phyloP scores from a whole-genome alignment of 2,888 invertebrate genomes.

The Drosophila kambysellisi region DNA sequence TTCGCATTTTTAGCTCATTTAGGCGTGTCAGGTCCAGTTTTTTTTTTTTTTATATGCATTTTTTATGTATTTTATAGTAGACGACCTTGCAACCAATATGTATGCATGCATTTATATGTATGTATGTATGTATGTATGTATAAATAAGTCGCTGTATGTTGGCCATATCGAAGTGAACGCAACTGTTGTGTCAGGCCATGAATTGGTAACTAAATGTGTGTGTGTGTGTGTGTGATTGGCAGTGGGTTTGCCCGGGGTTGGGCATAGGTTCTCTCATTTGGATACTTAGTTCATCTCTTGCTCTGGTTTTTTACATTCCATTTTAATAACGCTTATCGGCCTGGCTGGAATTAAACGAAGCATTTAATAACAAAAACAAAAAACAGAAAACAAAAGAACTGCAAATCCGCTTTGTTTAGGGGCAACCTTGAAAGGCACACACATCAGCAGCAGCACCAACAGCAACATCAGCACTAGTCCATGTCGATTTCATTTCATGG shows the following conservation, averaged over 20 bases:
- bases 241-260: conserved; percentile 48
- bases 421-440: conserved; percentile 72
- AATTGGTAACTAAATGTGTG: conserved; percentile 42
- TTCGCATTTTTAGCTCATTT: conserved; percentile 77
- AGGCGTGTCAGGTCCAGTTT: conserved; percentile 79
- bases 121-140: conserved; percentile 18
- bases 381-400: conserved; percentile 61
- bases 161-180: conserved; percentile 63
- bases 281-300: conserved; percentile 40
- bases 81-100: conserved; percentile 85
- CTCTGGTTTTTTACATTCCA: conserved; percentile 30
- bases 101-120: conserved; percentile 38
- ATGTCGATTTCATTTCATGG: conserved; percentile 78
- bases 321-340: conserved; percentile 51
- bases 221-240: conserved; percentile 46
- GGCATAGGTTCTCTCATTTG: conserved; percentile 8
- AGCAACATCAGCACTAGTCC: conserved; percentile 58
- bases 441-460: conserved; percentile 33
- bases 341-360: conserved; percentile 59
- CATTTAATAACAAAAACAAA: conserved; percentile 47
- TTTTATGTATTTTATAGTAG: conserved; percentile 63
- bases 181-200: conserved; percentile 52
- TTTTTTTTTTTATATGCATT: conserved; percentile 40
- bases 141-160: conserved; percentile 25
- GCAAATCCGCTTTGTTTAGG: conserved; percentile 67